Base-by-base conservation (phyloP, 2,888 invertebrate species). In the Tenthredo distinguenda region DNA sequence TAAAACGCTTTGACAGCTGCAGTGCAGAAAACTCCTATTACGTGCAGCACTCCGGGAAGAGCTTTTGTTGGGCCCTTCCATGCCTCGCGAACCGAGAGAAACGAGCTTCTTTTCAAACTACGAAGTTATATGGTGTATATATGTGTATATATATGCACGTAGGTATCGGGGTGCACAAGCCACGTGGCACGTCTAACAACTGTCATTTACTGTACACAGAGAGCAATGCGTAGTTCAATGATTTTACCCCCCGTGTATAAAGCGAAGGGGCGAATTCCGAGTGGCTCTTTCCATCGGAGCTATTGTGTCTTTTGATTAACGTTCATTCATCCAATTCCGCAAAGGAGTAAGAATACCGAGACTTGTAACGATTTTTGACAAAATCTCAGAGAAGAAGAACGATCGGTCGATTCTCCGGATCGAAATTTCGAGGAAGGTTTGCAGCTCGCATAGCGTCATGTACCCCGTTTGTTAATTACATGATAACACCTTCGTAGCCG, bases 171-270 rank as follows among this genome's bases (percentile, higher is more conserved):
- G 40, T 43, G 74, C 26, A 40, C 4, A 12, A 40, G 43, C 74
- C 74, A 40, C 74, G 74, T 74, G 43, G 74, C 74, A 74, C 26
- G 40, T 43, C 26, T 43, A 74, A 74, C 74, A 74, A 74, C 74
- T 74, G 74, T 74, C 74, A 43, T 74, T 74, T 21, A 43, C 12
- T 74, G 9, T 26, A 4, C 47, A 47, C 47, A n/a, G 26, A 68
- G 68, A 74, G 74, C 74, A 74, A 74, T 74, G 74, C 43, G 21
- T 26, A 26, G 26, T 71, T 37, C 71, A 43, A 74, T 74, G 74
- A 74, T 74, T 74, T 74, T 43, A 9, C 3, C 12, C 21, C 43
- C 10, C 12, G 9, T 26, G 10, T 26, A 62, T 21, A 26, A 21
- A 43, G 34, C n/a, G 21, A 43, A 43, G 74, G 74, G 74, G 40